Evolutionary conservation across 2,797 vertebrate species (phyloP).

Genomic region (Geotrypetes seraphini): DNA sequence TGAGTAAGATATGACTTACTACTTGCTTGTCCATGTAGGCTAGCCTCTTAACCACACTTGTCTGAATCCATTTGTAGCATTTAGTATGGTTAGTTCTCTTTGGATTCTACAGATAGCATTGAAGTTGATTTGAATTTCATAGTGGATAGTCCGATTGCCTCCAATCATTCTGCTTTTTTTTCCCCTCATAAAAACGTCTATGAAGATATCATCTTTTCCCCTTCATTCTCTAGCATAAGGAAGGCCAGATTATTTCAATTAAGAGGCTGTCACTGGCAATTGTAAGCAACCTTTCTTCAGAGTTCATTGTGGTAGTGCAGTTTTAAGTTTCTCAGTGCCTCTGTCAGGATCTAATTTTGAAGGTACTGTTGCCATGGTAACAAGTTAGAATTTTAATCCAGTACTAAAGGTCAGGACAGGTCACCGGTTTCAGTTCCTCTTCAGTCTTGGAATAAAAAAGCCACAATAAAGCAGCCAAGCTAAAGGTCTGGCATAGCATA

Average conservation of each 20-base stretch:
- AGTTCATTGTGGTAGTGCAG: conserved; percentile 32
- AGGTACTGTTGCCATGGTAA: conserved; percentile 48
- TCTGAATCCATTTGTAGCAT: conserved; percentile 10
- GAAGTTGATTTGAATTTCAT: conserved; percentile 22
- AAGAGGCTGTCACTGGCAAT: conserved; percentile 32
- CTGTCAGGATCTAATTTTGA: conserved; percentile 54
- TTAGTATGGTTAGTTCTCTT: conserved; percentile 15
- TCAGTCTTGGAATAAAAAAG: conserved; percentile 41
- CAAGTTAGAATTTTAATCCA: conserved; percentile 55
- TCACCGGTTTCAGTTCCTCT: conserved; percentile 48
- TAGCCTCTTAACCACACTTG: too few relatives aligned
- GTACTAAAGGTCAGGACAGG: conserved; percentile 52
- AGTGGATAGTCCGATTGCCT: conserved; percentile 17
- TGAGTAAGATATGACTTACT: too few relatives aligned
- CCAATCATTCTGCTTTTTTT: conserved; percentile 24
- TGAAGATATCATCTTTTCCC: conserved; percentile 5
- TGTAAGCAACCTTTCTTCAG: conserved; percentile 37
- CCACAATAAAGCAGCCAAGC: conserved; percentile 25
- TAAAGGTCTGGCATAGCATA: conserved; percentile 25
- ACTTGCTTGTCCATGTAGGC: too few relatives aligned
- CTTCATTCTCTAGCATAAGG: background rate
- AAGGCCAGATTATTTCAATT: conserved; percentile 53
- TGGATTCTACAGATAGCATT: conserved; percentile 11
- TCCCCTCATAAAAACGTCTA: conserved; percentile 7
- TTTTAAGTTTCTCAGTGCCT: conserved; percentile 47